Base-by-base conservation (phyloP, 2,113 vertebrate genomes). In the Phoenicopterus ruber region DNA sequence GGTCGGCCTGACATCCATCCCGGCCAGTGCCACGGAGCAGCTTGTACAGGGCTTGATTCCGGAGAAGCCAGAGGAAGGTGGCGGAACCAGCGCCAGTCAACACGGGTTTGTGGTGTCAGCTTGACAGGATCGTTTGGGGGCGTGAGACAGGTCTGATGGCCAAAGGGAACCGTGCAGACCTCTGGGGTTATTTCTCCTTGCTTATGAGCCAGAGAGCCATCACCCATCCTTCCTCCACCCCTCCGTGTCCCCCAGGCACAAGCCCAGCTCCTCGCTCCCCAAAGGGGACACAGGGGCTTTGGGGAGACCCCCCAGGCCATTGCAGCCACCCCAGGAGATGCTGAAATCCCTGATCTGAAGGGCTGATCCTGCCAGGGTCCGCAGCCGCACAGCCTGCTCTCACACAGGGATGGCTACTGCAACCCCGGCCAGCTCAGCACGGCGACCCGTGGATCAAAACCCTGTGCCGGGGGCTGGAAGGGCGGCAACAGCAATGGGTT, bases 11-110 rank as follows among this genome's bases (percentile, higher is more conserved):
- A 57, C 77, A 89, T 74, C 82, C 16, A 1, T 67, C 42, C 77
- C 0, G 3, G 59, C 54, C 86, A 31, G 59, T 9, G 62, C 72
- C 36, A 40, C 0, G 0, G 32, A 57, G 29, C 1, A 0, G 46
- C 67, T 34, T 36, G 77, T 34, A 24, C 67, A 4, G 50, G 55
- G 28, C 46, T 73, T 28, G 32, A 5, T 17, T 66, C 29, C 1
- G 0, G 29, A 18, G 26, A 16, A 49, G 49, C 9, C 3, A 10
- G 50, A 32, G 61, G 9, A 86, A 47, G 46, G 55, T 4, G 67
- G 44, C 7, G 8, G 47, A 50, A 55, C 13, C 32, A 1, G 31
- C 2, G 1, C 32, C 65, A n/a, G 24, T 21, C 61, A 46, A 13
- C 0, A 2, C 1, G 2, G n/a, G 26, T 3, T 52, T 24, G 3